Conservation (phyloP, 2,797 vertebrate species). For the Microhierax caerulescens region DNA sequence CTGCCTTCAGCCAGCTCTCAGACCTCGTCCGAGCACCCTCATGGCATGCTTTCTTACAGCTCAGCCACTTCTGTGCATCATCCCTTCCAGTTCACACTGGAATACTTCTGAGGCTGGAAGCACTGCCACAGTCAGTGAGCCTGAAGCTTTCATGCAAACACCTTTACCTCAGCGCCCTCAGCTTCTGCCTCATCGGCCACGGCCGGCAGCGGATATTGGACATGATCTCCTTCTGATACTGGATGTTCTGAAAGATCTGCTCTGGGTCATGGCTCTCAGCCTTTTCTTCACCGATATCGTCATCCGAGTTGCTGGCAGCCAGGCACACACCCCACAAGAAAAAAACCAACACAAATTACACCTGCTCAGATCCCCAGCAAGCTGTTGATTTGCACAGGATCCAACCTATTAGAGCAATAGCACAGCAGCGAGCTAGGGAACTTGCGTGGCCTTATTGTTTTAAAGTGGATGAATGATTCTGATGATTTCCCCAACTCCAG, state of each 20-base stretch:
- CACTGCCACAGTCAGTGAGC: background rate
- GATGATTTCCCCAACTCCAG: background rate
- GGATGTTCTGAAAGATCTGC: conserved; percentile 96
- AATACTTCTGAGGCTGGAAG: background rate
- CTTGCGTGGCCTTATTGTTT: background rate
- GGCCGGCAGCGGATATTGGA: conserved; percentile 90
- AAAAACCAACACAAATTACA: background rate
- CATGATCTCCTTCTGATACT: conserved; percentile 95
- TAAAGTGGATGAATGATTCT: background rate
- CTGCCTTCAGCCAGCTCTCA: background rate
- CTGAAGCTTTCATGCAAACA: background rate
- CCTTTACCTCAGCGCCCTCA: conserved; percentile 87
- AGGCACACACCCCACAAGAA: background rate
- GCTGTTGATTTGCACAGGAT: background rate
- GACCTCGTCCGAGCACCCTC: background rate
- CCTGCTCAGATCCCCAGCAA: background rate
- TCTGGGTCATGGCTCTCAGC: conserved; percentile 91
- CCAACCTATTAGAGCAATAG: conserved; percentile 58
- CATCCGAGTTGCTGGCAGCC: conserved; percentile 83
- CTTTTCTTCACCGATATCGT: conserved; percentile 80
- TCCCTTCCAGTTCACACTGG: background rate
- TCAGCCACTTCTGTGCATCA: background rate
- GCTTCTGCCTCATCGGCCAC: conserved; percentile 95
- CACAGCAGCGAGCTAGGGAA: conserved; percentile 22
- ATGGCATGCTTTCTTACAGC: background rate